Base-by-base conservation (phyloP, 2,113 vertebrate species). In the Antidorcas marsupialis region DNA sequence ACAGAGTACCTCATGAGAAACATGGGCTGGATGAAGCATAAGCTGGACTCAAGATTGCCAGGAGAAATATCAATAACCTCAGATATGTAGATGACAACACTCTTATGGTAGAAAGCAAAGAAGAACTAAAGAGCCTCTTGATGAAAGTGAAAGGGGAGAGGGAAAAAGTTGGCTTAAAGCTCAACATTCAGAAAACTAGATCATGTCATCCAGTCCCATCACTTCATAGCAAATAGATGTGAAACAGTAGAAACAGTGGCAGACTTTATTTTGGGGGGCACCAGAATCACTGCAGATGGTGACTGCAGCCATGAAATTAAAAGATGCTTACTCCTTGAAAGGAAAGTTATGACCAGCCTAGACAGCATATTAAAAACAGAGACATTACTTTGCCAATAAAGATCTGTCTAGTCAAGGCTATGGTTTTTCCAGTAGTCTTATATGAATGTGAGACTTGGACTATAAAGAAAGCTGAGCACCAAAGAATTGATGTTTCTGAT, bases 401-500 rank as follows among this genome's bases (percentile, higher is more conserved):
- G 4, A 4, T 36, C n/a, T 1, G 2, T 36, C 9, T 71, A 71
- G 17, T 36, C n/a, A 71, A 71, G 33, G 9, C n/a, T 71, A 71
- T 36, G n/a, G 9, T 71, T 36, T 71, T 71, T 23, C 17, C 67
- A 23, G n/a, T 6, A 2, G 67, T 23, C 19, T 3, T 36, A 9
- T 39, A 71, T 71, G 19, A 9, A 23, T 39, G 67, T 6, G 17
- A 71, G 67, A 39, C 19, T 71, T 71, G 4, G 19, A 71, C 10
- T 71, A 2, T 71, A 11, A 23, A 71, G 4, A 39, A 71, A 23
- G n/a, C 1, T 71, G n/a, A 36, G 9, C 0, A 0, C n/a, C 0
- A 2, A 71, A 71, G n/a, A 71, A 36, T 3, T 71, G 64, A 36
- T 36, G n/a, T 0, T 71, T 71, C 36, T 71, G n/a, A 71, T 1